These are phyloP conservation scores for Isoperla grammatica DNA, from an alignment of 2,888 invertebrate species.

Conservation along the genomic window DNA sequence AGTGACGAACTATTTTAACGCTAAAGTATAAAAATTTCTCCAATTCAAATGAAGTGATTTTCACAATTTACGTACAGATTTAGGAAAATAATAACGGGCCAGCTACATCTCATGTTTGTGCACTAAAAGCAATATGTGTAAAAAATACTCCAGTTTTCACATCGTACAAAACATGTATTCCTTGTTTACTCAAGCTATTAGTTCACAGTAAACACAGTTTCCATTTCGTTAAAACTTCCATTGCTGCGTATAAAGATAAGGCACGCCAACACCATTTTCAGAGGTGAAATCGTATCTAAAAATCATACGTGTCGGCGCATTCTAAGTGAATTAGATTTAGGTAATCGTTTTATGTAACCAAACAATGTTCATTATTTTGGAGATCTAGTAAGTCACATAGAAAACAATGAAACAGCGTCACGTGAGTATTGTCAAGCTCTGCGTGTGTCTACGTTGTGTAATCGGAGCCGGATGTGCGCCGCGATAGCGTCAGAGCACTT, in stretches of 20 bases:
- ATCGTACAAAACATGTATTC: neutral
- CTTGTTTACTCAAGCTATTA: conserved; percentile 4
- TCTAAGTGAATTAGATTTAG: conserved; percentile 12
- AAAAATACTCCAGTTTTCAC: too few species aligned
- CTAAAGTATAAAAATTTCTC: too few species aligned
- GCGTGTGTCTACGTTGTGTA: too few species aligned
- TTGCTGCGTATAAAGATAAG: conserved; percentile 4
- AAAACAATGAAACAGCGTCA: neutral
- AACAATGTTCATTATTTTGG: conserved; percentile 7
- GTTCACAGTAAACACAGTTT: neutral
- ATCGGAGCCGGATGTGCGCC: too few species aligned
- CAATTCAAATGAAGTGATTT: too few species aligned
- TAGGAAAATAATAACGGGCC: too few species aligned
- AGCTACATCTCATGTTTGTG: too few species aligned
- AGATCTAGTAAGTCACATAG: neutral
- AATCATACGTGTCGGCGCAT: conserved; percentile 13
- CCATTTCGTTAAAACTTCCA: conserved; percentile 10
- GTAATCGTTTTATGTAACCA: conserved; percentile 4
- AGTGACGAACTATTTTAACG: too few species aligned
- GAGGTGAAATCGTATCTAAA: conserved; percentile 10
- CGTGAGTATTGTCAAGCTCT: neutral
- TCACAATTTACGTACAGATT: too few species aligned
- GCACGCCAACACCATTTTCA: conserved; percentile 11
- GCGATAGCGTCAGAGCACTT: too few species aligned
- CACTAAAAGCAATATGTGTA: too few species aligned